phyloP scores from a whole-genome alignment of 2,888 invertebrate genomes.

The Leptopilina myrica region DNA sequence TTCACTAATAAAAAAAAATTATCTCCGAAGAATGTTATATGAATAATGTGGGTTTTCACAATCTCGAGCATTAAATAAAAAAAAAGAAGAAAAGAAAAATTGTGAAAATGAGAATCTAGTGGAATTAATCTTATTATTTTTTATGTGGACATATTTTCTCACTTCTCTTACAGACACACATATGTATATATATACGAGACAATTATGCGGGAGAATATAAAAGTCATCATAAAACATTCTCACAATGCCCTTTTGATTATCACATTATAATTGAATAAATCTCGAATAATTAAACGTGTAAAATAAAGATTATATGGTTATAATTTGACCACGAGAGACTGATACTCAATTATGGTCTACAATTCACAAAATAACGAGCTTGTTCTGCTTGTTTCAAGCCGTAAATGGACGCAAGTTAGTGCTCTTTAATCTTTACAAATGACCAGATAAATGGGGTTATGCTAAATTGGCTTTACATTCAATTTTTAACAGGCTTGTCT shows the following conservation, averaged over 20 bases:
- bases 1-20: no score
- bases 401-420: conserved; percentile 16
- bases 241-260: neutral
- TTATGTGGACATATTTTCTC: neutral
- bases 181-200: neutral
- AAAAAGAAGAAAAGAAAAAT: neutral
- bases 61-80: no score
- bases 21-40: no score
- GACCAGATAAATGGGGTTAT: conserved; percentile 17
- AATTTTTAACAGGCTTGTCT: neutral
- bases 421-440: conserved; percentile 5
- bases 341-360: conserved; percentile 26
- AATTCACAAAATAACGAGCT: conserved; percentile 26
- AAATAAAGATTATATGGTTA: neutral
- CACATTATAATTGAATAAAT: conserved; percentile 15
- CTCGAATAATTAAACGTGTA: neutral
- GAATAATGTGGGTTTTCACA: no score
- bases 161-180: neutral
- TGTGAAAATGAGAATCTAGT: neutral
- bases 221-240: neutral
- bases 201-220: neutral
- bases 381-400: conserved; percentile 13
- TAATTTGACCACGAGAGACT: neutral
- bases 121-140: neutral
- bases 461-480: neutral